A percentile compares a stretch with the other conserved stretches of the same genome.
Conservation (phyloP, 2,888 invertebrate species). For the Chrysolina oricalcia region DNA sequence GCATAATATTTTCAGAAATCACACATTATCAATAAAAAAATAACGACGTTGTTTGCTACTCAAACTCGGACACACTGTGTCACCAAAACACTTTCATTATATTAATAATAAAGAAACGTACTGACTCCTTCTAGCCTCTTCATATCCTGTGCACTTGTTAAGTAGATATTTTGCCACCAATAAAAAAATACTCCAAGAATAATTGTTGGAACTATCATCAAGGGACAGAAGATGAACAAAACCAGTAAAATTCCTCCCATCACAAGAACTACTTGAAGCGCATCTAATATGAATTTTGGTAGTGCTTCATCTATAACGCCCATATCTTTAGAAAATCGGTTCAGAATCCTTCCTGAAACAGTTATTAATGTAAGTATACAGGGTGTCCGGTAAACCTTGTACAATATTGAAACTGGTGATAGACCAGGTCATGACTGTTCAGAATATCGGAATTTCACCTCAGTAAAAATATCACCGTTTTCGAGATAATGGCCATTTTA, state of each 20-base stretch:
- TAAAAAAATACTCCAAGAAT: conserved; percentile 79
- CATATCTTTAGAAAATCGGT: conserved; percentile 89
- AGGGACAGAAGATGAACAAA: conserved; percentile 81
- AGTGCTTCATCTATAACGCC: conserved; percentile 84
- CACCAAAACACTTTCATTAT: too few species aligned
- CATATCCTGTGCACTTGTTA: conserved; percentile 81
- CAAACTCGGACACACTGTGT: too few species aligned
- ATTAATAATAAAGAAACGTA: conserved; percentile 57
- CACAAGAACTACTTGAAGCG: conserved; percentile 79
- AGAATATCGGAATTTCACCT: too few species aligned
- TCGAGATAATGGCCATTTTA: too few species aligned
- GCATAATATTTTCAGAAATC: neutral
- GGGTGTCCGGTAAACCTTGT: too few species aligned
- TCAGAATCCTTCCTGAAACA: conserved; percentile 80
- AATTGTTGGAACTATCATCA: conserved; percentile 78
- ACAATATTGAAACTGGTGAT: too few species aligned
- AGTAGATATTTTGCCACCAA: conserved; percentile 78
- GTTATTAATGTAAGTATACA: too few species aligned
- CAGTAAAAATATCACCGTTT: too few species aligned
- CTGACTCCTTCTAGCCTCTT: conserved; percentile 77
- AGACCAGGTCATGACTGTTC: too few species aligned
- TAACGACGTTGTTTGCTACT: too few species aligned
- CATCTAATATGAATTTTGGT: conserved; percentile 79
- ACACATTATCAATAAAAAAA: too few species aligned
- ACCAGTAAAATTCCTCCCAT: conserved; percentile 80